Evolutionary conservation across 2,797 vertebrate genomes (phyloP).

Genomic region (Pagetopsis macropterus): DNA sequence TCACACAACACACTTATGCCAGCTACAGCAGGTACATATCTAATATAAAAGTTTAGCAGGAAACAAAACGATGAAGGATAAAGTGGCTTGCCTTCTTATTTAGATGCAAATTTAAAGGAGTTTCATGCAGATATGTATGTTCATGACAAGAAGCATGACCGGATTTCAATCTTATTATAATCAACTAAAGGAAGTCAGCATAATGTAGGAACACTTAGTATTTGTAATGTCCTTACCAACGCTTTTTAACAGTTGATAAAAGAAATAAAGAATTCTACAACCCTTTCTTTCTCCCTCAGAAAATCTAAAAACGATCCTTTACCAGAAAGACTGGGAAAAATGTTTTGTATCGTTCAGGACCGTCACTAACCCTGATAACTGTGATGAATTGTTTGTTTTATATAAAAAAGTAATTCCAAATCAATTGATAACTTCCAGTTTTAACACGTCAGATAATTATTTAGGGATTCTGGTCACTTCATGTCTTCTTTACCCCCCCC

Average conservation of each 20-base stretch:
- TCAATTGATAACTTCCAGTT: too few relatives aligned
- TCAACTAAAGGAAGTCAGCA: constrained; percentile 2
- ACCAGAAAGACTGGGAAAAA: background rate
- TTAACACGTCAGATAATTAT: too few relatives aligned
- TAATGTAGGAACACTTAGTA: background rate
- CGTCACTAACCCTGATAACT: background rate
- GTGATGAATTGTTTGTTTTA: too few relatives aligned
- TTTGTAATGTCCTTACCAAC: background rate
- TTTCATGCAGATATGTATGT: background rate
- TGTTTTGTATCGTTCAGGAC: background rate
- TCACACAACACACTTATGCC: background rate
- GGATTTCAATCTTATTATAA: background rate
- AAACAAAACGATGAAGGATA: background rate
- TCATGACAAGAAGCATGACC: background rate
- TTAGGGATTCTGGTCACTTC: too few relatives aligned
- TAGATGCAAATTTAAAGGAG: constrained; percentile 1
- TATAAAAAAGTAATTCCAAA: too few relatives aligned
- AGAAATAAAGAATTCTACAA: too few relatives aligned
- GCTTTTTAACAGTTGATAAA: background rate
- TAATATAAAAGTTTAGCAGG: background rate
- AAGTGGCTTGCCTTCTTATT: background rate
- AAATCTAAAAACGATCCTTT: background rate
- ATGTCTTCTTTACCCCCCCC: too few relatives aligned
- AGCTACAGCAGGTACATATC: background rate
- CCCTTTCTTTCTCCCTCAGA: background rate